Percentiles rank a stretch among this genome's conserved stretches.
Conservation (phyloP, 2,888 invertebrate genomes). For the Malacosoma neustria region DNA sequence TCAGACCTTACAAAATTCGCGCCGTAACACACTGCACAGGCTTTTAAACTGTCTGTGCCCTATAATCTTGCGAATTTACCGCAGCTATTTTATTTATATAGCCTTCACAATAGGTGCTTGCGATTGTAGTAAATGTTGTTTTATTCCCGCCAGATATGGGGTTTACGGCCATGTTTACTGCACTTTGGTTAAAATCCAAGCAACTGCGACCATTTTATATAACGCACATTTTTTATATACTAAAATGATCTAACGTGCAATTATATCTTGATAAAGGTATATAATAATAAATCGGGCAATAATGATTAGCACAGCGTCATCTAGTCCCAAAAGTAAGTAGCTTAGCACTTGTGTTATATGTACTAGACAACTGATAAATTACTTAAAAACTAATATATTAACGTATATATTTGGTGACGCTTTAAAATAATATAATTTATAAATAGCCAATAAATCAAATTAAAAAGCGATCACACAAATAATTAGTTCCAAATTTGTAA, state of each 20-base stretch:
- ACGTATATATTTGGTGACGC: too few species aligned
- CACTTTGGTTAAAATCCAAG: not conserved
- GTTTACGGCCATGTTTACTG: not conserved
- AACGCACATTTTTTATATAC: too few species aligned
- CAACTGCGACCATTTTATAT: too few species aligned
- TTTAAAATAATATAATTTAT: too few species aligned
- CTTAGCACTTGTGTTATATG: too few species aligned
- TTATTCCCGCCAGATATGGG: not conserved
- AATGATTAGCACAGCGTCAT: too few species aligned
- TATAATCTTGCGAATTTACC: constrained; percentile 3
- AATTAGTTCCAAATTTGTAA: not conserved
- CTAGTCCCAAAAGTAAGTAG: too few species aligned
- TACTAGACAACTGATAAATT: too few species aligned
- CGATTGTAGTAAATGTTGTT: constrained; percentile 1
- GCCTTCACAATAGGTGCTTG: not conserved
- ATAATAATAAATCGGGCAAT: too few species aligned
- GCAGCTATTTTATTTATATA: constrained; percentile 2
- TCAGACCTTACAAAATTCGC: not conserved
- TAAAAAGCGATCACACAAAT: not conserved
- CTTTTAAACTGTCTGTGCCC: not conserved
- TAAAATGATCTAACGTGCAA: too few species aligned
- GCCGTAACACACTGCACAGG: not conserved
- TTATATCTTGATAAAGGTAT: too few species aligned
- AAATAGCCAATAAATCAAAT: not conserved
- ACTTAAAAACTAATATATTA: too few species aligned